Base-by-base conservation (phyloP, 2,888 invertebrate genomes). In the Tyria jacobaeae region DNA sequence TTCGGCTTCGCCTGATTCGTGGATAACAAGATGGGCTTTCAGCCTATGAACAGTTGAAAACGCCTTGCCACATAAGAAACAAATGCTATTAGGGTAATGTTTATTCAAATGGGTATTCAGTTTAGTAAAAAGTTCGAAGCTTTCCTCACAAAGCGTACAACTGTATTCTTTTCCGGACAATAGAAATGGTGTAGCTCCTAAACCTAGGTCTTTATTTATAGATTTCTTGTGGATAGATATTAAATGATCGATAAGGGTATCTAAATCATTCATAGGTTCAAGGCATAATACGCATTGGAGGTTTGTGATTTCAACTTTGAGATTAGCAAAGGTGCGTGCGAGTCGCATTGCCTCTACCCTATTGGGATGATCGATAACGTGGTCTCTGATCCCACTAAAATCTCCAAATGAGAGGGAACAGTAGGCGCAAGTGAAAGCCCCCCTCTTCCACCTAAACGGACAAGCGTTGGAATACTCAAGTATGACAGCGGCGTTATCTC, bases 11-110 rank as follows among this genome's bases (percentile, higher is more conserved):
- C 73, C 59, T 0, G 68, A 35, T 47, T 87, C 86, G 66, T 90
- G 91, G 1, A 82, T 84, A 0, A 80, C 64, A 17, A 90, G 76
- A 67, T 94, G 93, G 0, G 90, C 77, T 68, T 87, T 86, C 0
- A 92, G 75, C n/a, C 90, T 82, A 17, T 84, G 80, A 1, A 75
- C 71, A 0, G 85, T 84, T 0, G 89, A 81, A 57, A 92, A 92
- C 0, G 88, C 80, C 79, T 92, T 92, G 0, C 92, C 92, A 60
- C 93, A 94, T 47, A 84, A 82, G 25, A 83, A 87, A 54, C 93
- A 94, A n/a, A 93, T 88, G 51, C 88, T 87, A 50, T 90, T 87
- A 0, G 88, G 90, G 69, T 86, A 90, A 50, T 94, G 93, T n/a
- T 80, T 78, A 50, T 93, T 92, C 73, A 91, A 86, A 66, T 93